Base-by-base conservation (phyloP, 2,113 vertebrate species). In the Planiliza haematocheilus region DNA sequence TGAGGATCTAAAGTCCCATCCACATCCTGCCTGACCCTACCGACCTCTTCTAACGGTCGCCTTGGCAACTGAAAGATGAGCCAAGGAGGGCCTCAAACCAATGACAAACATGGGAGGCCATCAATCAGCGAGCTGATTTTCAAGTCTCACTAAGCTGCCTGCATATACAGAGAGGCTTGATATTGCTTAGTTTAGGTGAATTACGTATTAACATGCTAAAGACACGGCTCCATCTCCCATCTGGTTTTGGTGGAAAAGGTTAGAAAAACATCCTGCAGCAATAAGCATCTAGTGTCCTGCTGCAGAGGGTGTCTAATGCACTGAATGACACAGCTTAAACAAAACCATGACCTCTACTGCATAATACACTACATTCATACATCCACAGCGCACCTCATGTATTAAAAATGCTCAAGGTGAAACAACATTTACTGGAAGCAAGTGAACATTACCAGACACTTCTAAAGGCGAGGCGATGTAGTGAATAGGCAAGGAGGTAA, bases 1-100 rank as follows among this genome's bases (percentile, higher is more conserved):
- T 8, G 51, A 79, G 30, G 68, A 86, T 83, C 64, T 86, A 41
- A 84, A 88, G 57, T 78, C 85, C 45, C 64, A 43, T 81, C 84
- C 73, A 77, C 75, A 85, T 85, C 76, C 72, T 70, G 82, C 56
- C 79, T 91, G 90, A 94, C 91, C 91, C 82, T 37, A 77, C 83
- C 83, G 81, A 92, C 90, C 89, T 86, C 70, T 72, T 77, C 87
- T 45, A 82, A 73, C 74, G 72, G 92, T 94, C 18, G 79, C 79
- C 77, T 58, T 84, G 88, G 91, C 89, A 88, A 92, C 91, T 17
- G 86, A 88, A 86, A 89, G 86, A 88, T 80, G 85, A 93, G 86
- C 70, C 45, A 1, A 30, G 73, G 75, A 42, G 60, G 69, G 41
- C 71, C 61, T 7, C 1, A 30, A n/a, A 38, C 7, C 43, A 42